Conservation (phyloP, 2,888 invertebrate genomes). For the Cheilosia urbana region DNA sequence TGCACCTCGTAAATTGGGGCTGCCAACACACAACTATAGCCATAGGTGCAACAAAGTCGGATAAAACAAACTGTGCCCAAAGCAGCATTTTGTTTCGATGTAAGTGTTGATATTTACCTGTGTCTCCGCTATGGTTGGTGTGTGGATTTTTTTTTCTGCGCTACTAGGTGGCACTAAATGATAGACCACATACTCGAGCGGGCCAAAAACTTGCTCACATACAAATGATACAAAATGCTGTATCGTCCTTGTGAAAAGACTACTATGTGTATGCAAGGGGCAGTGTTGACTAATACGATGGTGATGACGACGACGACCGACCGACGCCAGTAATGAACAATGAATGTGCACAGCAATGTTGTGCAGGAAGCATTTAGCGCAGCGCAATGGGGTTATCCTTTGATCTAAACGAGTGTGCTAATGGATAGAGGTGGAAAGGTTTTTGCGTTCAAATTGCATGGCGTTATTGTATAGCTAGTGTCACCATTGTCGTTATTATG, state of each 20-base stretch:
- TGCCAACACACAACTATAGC: conserved; percentile 14
- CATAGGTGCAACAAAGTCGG: conserved; percentile 8
- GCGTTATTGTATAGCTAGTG: not conserved
- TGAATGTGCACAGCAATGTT: conserved; percentile 64
- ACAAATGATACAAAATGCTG: conserved; percentile 11
- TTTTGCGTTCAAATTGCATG: conserved; percentile 23
- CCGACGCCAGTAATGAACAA: conserved; percentile 62
- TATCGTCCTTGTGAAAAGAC: conserved; percentile 23
- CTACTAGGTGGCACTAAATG: conserved; percentile 62
- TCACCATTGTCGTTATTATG: conserved; percentile 3
- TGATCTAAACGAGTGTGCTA: conserved; percentile 72
- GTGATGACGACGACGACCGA: conserved; percentile 28
- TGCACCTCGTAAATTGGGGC: conserved; percentile 59
- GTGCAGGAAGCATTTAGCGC: conserved; percentile 68
- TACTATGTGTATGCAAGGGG: conserved; percentile 18
- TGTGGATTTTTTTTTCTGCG: conserved; percentile 1
- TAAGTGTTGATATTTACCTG: conserved; percentile 68
- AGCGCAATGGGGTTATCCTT: conserved; percentile 72
- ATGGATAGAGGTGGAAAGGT: conserved; percentile 63
- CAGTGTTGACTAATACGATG: conserved; percentile 59
- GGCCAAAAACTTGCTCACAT: conserved; percentile 44
- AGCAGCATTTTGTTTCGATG: conserved; percentile 57
- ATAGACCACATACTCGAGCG: conserved; percentile 68
- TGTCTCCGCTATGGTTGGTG: conserved; percentile 29
- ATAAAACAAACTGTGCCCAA: conserved; percentile 44